Evolutionary conservation across 2,888 invertebrate genomes (phyloP).

Genomic region (Dermolepida albohirtum): DNA sequence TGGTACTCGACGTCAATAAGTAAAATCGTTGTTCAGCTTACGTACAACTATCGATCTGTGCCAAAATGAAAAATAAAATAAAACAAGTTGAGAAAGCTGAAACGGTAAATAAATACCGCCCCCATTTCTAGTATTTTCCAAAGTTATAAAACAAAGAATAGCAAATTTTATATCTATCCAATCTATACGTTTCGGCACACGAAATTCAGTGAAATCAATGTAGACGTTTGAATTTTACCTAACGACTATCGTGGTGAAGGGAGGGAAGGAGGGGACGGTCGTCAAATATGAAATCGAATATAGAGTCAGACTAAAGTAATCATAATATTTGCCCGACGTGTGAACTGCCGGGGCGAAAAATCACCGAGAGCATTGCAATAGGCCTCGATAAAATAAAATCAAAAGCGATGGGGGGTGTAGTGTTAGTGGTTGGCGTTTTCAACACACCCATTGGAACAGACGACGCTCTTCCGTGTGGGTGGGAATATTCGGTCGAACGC

Average conservation of each 20-base stretch:
- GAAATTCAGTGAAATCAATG: slow-evolving; percentile 49
- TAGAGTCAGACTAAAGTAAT: slow-evolving; percentile 61
- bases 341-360: slow-evolving; percentile 54
- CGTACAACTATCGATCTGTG: slow-evolving; percentile 37
- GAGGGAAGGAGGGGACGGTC: slow-evolving; percentile 41
- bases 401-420: slow-evolving; percentile 54
- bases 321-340: slow-evolving; percentile 63
- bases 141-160: slow-evolving; percentile 41
- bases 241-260: slow-evolving; percentile 1
- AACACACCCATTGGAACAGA: slow-evolving; percentile 56
- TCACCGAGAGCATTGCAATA: slow-evolving; percentile 49
- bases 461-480: slow-evolving; percentile 52
- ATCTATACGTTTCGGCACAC: slow-evolving; percentile 53
- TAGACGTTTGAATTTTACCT: slow-evolving; percentile 4
- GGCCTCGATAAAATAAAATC: slow-evolving; percentile 52
- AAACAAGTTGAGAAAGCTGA: slow-evolving; percentile 22
- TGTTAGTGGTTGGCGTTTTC: slow-evolving; percentile 55
- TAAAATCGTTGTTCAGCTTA: slow-evolving; percentile 21
- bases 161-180: slow-evolving; percentile 47
- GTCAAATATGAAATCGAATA: slow-evolving; percentile 63
- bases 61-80: slow-evolving; percentile 34
- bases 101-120: slow-evolving; percentile 42
- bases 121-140: slow-evolving; percentile 21
- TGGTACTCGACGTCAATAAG: slow-evolving; percentile 11
- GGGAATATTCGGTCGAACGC: slow-evolving; percentile 63